These are phyloP conservation scores for Onychorhynchus coronatus DNA, from an alignment of 2,113 vertebrate genomes.

Conservation along the genomic window DNA sequence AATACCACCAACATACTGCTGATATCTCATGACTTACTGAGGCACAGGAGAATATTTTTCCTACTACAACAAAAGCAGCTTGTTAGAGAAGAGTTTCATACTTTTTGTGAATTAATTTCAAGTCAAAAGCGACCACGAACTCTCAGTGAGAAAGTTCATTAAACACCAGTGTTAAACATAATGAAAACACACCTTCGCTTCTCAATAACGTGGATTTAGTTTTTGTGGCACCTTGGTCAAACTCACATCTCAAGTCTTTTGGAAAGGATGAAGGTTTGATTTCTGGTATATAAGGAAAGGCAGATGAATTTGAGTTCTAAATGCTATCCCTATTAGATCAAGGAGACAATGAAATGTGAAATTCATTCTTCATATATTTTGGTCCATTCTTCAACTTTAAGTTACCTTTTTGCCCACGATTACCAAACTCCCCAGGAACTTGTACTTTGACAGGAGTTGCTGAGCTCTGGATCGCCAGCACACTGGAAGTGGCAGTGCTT, in stretches of 20 bases:
- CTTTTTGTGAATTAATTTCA: background rate
- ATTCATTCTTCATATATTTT: background rate
- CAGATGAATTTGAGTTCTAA: background rate
- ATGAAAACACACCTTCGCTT: background rate
- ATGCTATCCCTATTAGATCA: background rate
- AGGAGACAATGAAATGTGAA: background rate
- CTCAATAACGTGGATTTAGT: background rate
- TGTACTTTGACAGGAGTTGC: slow-evolving; percentile 89
- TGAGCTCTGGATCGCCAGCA: slow-evolving; percentile 85
- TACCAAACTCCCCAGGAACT: slow-evolving; percentile 75
- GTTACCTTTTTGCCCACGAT: slow-evolving; percentile 87
- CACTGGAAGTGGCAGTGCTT: slow-evolving; percentile 71
- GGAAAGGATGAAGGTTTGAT: fast-evolving
- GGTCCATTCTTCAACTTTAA: too few relatives aligned
- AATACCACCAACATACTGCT: background rate
- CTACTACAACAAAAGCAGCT: background rate
- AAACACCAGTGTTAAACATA: background rate
- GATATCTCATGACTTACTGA: background rate
- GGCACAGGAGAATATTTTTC: background rate
- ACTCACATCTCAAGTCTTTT: background rate
- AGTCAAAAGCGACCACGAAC: background rate
- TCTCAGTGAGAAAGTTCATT: background rate
- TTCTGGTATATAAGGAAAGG: background rate
- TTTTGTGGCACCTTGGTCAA: background rate
- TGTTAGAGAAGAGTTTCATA: background rate